Base-by-base conservation (phyloP, 2,113 vertebrate species). In the Labeo catla region DNA sequence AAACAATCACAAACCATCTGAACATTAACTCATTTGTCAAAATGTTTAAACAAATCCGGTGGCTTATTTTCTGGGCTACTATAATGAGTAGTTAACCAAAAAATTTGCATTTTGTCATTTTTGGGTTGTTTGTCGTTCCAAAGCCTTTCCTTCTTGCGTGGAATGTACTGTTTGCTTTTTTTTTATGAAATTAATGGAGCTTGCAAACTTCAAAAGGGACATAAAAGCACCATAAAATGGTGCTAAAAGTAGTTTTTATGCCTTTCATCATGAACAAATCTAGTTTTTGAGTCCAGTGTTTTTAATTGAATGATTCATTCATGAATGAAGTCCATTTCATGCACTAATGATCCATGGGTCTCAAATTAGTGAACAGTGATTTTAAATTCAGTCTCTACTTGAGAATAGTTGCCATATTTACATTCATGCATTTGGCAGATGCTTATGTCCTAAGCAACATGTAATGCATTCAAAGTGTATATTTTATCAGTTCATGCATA, bases 1-100 rank as follows among this genome's bases (percentile, higher is more conserved):
- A 65, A 66, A 66, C 65, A 84, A 54, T 77, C 28, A 28, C 28
- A 16, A 77, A 77, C 12, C 76, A 36, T 54, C 28, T 85, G 76
- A 50, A 73, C 73, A 76, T 84, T 47, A 50, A 47, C 23, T 76
- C 8, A 45, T 84, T 76, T 73, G 36, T 84, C 82, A 49, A 57
- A 16, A 59, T 34, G 65, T 70, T 70, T 61, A 84, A 61, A 78
- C 43, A 61, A 66, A 63, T 73, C 49, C 72, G 4, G 43, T 36
- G 72, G 87, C 36, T 79, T 73, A 45, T 39, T 80, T 84, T 36
- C 74, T 54, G 15, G 0, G 81, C 49, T 61, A 61, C 34, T 23
- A 21, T 11, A 76, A 76, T 43, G 52, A 80, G 19, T 63, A 45
- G 34, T 78, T 78, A 21, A 11, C 23, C 49, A 8, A n/a, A 34